Evolutionary conservation across 2,888 invertebrate genomes (phyloP).

Genomic region (Gandaritis pyraliata): DNA sequence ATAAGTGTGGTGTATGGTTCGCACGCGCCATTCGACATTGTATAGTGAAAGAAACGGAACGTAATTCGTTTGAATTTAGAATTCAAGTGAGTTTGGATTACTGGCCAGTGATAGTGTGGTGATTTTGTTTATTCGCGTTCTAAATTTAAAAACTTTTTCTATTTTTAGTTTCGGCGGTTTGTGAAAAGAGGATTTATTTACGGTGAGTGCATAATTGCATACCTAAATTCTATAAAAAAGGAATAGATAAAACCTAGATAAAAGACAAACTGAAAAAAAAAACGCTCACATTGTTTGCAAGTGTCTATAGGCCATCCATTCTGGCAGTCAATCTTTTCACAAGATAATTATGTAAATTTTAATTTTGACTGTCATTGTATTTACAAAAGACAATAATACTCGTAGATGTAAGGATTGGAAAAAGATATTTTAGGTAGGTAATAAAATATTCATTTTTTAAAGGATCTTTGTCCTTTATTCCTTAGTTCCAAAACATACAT

Average conservation of each 20-base stretch:
- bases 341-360: slow-evolving; percentile 16
- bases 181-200: slow-evolving; percentile 45
- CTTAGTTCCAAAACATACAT: no score
- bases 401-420: no score
- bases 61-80: slow-evolving; percentile 47
- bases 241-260: no score
- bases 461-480: no score
- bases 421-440: no score
- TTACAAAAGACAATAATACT: slow-evolving; percentile 4
- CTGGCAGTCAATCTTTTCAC: slow-evolving; percentile 20
- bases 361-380: slow-evolving; percentile 3
- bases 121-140: slow-evolving; percentile 36
- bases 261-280: background rate
- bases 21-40: slow-evolving; percentile 64
- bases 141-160: slow-evolving; percentile 35
- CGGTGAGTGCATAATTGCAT: slow-evolving; percentile 46
- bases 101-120: slow-evolving; percentile 51
- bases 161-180: slow-evolving; percentile 47
- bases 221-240: background rate
- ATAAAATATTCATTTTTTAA: no score
- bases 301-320: slow-evolving; percentile 10
- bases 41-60: slow-evolving; percentile 49
- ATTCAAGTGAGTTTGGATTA: slow-evolving; percentile 43
- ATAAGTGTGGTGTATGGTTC: slow-evolving; percentile 65
- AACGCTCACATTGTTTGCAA: background rate